Evolutionary conservation across 1,140 invertebrate genomes (phyloP), one percentile per base, ranked within the genome.

Genomic region (Drosophila eugracilis): DNA sequence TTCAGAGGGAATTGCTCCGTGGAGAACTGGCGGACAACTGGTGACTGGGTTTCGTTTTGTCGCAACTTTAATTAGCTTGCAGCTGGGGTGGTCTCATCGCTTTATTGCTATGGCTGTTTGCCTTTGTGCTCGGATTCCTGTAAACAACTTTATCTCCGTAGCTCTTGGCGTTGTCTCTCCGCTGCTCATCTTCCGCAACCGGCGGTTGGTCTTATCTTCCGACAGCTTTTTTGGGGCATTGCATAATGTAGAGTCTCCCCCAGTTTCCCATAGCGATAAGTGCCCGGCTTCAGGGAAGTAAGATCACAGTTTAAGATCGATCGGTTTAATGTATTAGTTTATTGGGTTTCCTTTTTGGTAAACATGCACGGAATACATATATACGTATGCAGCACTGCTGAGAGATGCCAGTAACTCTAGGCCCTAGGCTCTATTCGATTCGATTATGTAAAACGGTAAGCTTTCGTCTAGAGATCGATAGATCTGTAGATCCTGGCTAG

Each of bases 91-190:
- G 63, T 67, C 75, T 63, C 49, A 74, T 72, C 71, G 80, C 75
- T 75, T 83, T 76, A 71, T 89, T 70, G 48, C 36, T 15, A 9
- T 39, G 5, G 15, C 69, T 80, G 32, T 85, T 77, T 83, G 78
- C 45, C 54, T 83, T 88, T 71, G 80, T 63, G 67, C 66, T 75
- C 42, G 75, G 48, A 78, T 78, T 78, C 63, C 71, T 65, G 85
- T 89, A 79, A 88, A 88, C 83, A 88, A 83, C 83, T 88, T 88
- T 88, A 88, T 88, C 83, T 83, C 76, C 36, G 17, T 37, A 32
- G 19, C 9, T 53, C 28, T 15, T 32, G 50, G 52, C 15, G 32
- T 36, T 73, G 57, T 72, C 53, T 47, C 41, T 42, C 19, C 39
- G 5, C 32, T 30, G 49, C 80, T 60, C 78, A 73, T 83, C 83